These are phyloP conservation scores for Neoseiulus cucumeris DNA, from an alignment of 1,140 invertebrate genomes.

Conservation along the genomic window DNA sequence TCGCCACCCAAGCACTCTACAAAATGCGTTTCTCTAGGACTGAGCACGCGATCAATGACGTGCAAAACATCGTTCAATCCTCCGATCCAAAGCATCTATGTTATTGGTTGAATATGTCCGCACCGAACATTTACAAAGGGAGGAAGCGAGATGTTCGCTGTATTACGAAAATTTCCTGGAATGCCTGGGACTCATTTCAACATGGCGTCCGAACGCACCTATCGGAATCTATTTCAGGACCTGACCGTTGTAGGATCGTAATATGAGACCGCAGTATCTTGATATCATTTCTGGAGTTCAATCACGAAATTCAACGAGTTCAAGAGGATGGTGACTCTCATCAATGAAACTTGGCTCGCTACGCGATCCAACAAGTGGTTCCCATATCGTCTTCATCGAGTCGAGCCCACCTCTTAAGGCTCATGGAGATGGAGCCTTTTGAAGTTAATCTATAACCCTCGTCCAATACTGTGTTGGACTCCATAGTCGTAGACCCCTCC, in stretches of 20 bases:
- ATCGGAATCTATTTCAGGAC: neutral
- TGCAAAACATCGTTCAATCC: constrained; percentile 18
- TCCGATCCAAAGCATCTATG: constrained; percentile 22
- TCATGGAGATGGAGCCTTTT: too few relatives aligned
- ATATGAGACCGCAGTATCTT: too few relatives aligned
- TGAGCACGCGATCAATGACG: neutral
- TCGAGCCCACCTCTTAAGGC: neutral
- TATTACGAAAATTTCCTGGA: too few relatives aligned
- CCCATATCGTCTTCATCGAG: neutral
- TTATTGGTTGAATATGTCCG: constrained; percentile 19
- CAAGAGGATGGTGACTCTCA: neutral
- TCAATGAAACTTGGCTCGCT: neutral
- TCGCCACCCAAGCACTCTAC: neutral
- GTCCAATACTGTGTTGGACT: too few relatives aligned
- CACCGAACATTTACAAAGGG: neutral
- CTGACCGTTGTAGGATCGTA: neutral
- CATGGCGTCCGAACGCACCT: neutral
- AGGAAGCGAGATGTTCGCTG: too few relatives aligned
- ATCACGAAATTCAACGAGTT: too few relatives aligned
- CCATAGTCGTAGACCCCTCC: too few relatives aligned
- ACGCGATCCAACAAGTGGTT: neutral
- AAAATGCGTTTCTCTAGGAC: neutral
- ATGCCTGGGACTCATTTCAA: neutral
- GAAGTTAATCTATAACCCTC: too few relatives aligned
- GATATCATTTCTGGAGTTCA: too few relatives aligned